A percentile compares a stretch with the other conserved stretches of the same genome.
These are phyloP conservation scores for Drosophila paranaensis DNA, from an alignment of 2,888 invertebrate genomes.

Conservation along the genomic window DNA sequence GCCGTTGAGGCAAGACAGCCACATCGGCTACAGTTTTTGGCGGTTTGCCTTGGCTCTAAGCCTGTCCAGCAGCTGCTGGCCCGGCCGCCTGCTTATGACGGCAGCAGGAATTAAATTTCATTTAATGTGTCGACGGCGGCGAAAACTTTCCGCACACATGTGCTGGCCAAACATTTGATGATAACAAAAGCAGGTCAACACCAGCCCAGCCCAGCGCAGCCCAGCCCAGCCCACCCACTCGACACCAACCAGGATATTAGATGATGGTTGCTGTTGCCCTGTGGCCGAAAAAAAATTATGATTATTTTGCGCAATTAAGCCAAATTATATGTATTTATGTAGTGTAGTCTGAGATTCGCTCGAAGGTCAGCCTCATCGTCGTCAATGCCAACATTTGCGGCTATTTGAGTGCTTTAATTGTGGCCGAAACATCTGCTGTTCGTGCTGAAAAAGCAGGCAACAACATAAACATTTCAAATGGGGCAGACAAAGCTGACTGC, in stretches of 20 bases:
- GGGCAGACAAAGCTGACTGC: conserved; percentile 15
- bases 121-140: conserved; percentile 71
- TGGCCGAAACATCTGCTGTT: conserved; percentile 54
- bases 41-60: conserved; percentile 53
- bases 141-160: conserved; percentile 70
- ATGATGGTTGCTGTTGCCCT: conserved; percentile 11
- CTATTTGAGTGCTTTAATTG: conserved; percentile 57
- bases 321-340: conserved; percentile 69
- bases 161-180: conserved; percentile 68
- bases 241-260: conserved; percentile 19
- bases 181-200: conserved; percentile 75
- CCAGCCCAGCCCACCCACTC: background rate
- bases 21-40: conserved; percentile 60
- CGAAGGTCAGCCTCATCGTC: conserved; percentile 55
- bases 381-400: conserved; percentile 39
- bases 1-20: conserved; percentile 58
- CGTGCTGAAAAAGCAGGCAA: conserved; percentile 29
- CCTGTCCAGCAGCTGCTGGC: conserved; percentile 63
- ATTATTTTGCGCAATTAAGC: conserved; percentile 75
- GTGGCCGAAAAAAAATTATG: conserved; percentile 61
- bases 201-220: background rate
- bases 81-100: conserved; percentile 68
- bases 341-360: conserved; percentile 53
- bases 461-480: conserved; percentile 50
- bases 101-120: conserved; percentile 78